Conservation (phyloP, 2,888 invertebrate genomes). For the Yponomeuta evonymella region DNA sequence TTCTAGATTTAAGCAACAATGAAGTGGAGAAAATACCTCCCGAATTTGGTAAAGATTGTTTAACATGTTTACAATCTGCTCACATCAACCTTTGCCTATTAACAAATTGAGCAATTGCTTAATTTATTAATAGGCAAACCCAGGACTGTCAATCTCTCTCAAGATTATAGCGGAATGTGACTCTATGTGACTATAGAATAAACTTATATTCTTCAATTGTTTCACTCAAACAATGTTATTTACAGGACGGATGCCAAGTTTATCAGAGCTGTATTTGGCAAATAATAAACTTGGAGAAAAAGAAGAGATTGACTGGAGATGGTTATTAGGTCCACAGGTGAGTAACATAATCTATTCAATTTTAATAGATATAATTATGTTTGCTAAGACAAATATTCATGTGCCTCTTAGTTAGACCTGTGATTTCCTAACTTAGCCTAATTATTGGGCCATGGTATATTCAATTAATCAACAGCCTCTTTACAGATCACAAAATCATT, state of each 20-base stretch:
- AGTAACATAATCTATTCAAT: not conserved
- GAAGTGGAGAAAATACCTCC: constrained; percentile 81
- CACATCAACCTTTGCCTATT: not conserved
- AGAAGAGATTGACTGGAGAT: constrained; percentile 77
- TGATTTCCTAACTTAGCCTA: not conserved
- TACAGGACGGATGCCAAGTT: constrained; percentile 68
- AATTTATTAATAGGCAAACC: not conserved
- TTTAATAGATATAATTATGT: not conserved
- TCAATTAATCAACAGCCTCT: constrained; percentile 1
- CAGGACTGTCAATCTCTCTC: not conserved
- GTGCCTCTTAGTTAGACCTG: not conserved
- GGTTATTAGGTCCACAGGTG: constrained; percentile 76
- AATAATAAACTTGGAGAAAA: constrained; percentile 78
- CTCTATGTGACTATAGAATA: no score
- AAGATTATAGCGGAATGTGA: no score
- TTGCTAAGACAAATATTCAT: not conserved
- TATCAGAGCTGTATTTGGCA: constrained; percentile 79
- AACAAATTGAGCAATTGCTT: no score
- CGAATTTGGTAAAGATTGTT: constrained; percentile 74
- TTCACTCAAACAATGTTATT: constrained; percentile 24
- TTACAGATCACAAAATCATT: constrained; percentile 69
- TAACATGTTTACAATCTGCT: not conserved
- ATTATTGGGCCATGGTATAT: no score
- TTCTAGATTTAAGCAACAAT: constrained; percentile 83
- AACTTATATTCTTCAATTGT: not conserved